Base-by-base conservation (phyloP, 2,113 vertebrate species). In the Centropus bengalensis region DNA sequence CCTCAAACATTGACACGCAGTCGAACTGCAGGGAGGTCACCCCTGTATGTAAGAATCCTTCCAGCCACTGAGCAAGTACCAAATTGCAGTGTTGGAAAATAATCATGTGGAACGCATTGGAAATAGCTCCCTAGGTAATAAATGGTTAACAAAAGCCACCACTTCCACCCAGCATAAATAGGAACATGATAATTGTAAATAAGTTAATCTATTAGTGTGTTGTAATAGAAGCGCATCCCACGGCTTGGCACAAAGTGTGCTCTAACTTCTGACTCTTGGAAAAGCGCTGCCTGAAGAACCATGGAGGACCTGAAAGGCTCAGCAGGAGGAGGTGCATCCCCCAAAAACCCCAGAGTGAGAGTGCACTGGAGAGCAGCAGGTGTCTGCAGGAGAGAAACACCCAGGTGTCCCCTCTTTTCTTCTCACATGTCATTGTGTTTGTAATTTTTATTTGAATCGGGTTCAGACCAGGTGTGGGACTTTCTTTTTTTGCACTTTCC, bases 21-120 rank as follows among this genome's bases (percentile, higher is more conserved):
- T 62, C 69, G 66, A 95, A 76, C 84, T 75, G 96, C 45, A 1
- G 97, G 96, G 91, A 98, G 98, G 98, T 98, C 98, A 98, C 97
- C 97, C 97, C 97, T 97, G 97, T 58, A 32, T 94, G 96, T 96
- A 96, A 88, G 67, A 94, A 96, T 94, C 97, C 97, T 94, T 89
- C 85, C 92, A 90, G 96, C 94, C 6, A 3, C 96, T 51, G 94
- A 94, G 91, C 87, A 40, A 96, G 95, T 60, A 92, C 96, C 97
- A 94, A 94, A 97, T 92, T 92, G 97, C 96, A 96, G 96, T n/a
- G 79, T 60, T 81, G 96, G 97, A 76, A 91, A 95, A 97, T 91
- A 88, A 96, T 83, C 94, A 4, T 24, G 94, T 88, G 94, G 93
- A 96, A 91, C 87, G 38, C 38, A 13, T 40, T 6, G 58, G 82